Base-by-base conservation (phyloP, 2,888 invertebrate species). In the Crocallis elinguaria region DNA sequence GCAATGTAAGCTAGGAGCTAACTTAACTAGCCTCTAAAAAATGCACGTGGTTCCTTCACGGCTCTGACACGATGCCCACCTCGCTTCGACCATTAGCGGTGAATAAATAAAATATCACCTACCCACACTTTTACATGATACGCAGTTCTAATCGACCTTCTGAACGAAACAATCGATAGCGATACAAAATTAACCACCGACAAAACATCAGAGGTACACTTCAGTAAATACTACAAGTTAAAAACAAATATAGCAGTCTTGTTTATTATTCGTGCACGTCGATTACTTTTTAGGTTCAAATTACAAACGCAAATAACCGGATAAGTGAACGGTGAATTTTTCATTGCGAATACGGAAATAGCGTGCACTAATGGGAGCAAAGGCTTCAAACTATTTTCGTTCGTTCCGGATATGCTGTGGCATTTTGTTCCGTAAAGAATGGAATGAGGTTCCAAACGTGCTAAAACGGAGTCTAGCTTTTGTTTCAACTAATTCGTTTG, bases 361-460 rank as follows among this genome's bases (percentile, higher is more conserved):
- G 30, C 17, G 1, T 12, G 23, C 1, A 42, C 33, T 43, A 48
- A 49, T 52, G 54, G 51, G 6, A 13, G 33, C 36, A 53, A 55
- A 58, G 54, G 54, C 27, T 58, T 49, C 49, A n/a, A 51, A 54
- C 60, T 63, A 62, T 63, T 64, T 63, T 43, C 25, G 33, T 14
- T 23, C 23, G 39, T 32, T 43, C 45, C 37, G 35, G 51, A 55
- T 57, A 19, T 29, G 51, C 37, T 41, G 50, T 49, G 54, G 49
- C 60, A 50, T 56, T 67, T 54, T 33, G 42, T 46, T 55, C 35
- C 41, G 53, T 48, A 55, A 57, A 57, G 49, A 55, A 62, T 51
- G 49, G 13, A 62, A 49, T 33, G 39, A 38, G 42, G 37, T 50
- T 43, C 35, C 49, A 19, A 45, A 50, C 48, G 48, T 48, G 53